Base-by-base conservation (phyloP, 2,888 invertebrate genomes). In the Phoenoteleia sp. region DNA sequence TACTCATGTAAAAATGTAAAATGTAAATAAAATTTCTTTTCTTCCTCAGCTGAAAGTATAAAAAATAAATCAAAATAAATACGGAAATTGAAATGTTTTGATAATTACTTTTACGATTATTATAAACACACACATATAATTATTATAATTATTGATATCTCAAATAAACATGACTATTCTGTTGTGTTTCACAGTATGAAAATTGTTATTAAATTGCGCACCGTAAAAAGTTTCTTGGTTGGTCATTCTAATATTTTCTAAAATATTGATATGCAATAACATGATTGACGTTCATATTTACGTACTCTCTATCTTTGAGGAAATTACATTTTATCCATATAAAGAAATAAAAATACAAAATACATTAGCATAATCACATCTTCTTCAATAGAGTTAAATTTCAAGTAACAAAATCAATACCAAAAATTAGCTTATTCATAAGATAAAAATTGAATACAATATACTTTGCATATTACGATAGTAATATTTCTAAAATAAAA, bases 1-100 rank as follows among this genome's bases (percentile, higher is more conserved):
- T 42, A 19, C 62, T 62, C 23, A 25, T 25, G n/a, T 27, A 52
- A 74, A 49, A 60, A 36, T 58, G 56, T 17, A 52, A 49, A 58
- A 25, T 39, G 39, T 23, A 39, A 52, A 62, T 36, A 25, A 49
- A 72, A 45, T 45, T 58, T 17, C 17, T 13, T 15, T 6, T 49
- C 47, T 72, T 69, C 49, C 49, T 58, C 21, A 33, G 6, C 47
- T n/a, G n/a, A n/a, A n/a, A n/a, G n/a, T n/a, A n/a, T n/a, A n/a
- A n/a, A n/a, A n/a, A n/a, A n/a, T n/a, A n/a, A n/a, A n/a, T n/a
- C n/a, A n/a, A n/a, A n/a, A n/a, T n/a, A n/a, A n/a, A n/a, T n/a
- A n/a, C n/a, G n/a, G n/a, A n/a, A n/a, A n/a, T n/a, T n/a, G n/a
- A n/a, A n/a, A n/a, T n/a, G n/a, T n/a, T n/a, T n/a, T n/a, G n/a